Conservation (phyloP, 2,797 vertebrate species). For the Myotis daubentonii region DNA sequence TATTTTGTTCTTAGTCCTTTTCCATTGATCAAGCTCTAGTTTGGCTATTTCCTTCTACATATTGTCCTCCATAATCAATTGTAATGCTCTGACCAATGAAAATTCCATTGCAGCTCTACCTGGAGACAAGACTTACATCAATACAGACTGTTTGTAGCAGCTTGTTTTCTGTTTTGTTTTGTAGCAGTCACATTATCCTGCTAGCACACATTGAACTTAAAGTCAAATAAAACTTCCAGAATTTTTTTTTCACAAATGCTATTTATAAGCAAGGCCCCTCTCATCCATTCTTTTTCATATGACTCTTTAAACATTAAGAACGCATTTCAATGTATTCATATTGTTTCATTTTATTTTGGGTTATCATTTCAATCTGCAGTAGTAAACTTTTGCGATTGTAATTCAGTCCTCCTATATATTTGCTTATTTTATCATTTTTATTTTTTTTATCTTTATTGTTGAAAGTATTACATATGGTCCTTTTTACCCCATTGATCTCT, state of each 20-base stretch:
- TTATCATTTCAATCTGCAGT: neutral
- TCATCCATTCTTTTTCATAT: constrained; percentile 9
- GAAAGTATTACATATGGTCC: too few relatives aligned
- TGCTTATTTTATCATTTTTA: neutral
- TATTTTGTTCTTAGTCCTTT: neutral
- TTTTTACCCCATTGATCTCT: too few relatives aligned
- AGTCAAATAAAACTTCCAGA: neutral
- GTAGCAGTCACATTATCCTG: neutral
- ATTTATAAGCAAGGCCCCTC: neutral
- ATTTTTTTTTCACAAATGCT: neutral
- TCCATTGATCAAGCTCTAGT: neutral
- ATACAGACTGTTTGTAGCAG: neutral
- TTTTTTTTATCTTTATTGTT: neutral
- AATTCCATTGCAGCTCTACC: neutral
- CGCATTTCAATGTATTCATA: neutral
- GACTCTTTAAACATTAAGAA: neutral
- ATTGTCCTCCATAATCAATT: neutral
- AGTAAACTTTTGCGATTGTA: neutral
- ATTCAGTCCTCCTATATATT: neutral
- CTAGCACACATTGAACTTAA: neutral
- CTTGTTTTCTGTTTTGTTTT: neutral
- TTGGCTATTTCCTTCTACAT: neutral
- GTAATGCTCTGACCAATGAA: neutral
- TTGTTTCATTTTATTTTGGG: neutral
- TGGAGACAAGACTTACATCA: neutral